A percentile compares a stretch with the other conserved stretches of the same genome.
Conservation (phyloP, 2,113 vertebrate species). For the Channa maculata region DNA sequence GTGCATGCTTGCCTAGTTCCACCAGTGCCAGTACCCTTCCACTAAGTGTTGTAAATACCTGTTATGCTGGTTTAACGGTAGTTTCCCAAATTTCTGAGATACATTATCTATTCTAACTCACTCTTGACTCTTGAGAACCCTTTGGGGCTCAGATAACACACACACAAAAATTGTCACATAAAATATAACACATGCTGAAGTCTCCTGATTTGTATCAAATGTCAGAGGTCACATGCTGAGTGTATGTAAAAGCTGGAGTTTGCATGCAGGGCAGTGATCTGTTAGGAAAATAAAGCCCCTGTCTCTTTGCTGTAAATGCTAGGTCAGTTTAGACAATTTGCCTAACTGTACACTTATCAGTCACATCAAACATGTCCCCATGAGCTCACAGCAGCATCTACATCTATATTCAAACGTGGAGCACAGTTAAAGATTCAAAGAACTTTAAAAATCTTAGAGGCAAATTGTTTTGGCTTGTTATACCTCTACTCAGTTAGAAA, state of each 20-base stretch:
- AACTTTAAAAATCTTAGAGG: too few species aligned
- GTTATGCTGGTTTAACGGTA: slow-evolving; percentile 58
- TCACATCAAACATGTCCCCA: slow-evolving; percentile 43
- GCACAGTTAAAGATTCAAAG: too few species aligned
- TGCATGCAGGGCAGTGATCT: slow-evolving; percentile 45
- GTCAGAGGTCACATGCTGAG: not conserved
- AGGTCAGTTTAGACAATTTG: slow-evolving; percentile 67
- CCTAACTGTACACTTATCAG: slow-evolving; percentile 68
- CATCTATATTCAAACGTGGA: not conserved
- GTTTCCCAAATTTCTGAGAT: slow-evolving; percentile 9
- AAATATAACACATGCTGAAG: too few species aligned
- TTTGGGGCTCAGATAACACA: not conserved
- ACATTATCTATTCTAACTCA: not conserved
- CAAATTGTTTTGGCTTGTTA: too few species aligned
- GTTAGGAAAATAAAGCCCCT: slow-evolving; percentile 73
- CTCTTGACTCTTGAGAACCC: not conserved
- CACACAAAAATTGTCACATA: too few species aligned
- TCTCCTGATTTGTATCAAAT: slow-evolving; percentile 27
- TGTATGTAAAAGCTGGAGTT: slow-evolving; percentile 47
- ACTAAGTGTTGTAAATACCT: slow-evolving; percentile 26
- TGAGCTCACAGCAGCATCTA: not conserved
- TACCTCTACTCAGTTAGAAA: too few species aligned
- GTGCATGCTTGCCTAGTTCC: slow-evolving; percentile 39
- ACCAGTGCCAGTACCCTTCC: not conserved
- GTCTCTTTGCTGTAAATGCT: slow-evolving; percentile 43